Percentiles rank a stretch among this genome's conserved stretches.
Conservation (phyloP, 2,888 invertebrate species). For the Caenorhabditis virilis region DNA sequence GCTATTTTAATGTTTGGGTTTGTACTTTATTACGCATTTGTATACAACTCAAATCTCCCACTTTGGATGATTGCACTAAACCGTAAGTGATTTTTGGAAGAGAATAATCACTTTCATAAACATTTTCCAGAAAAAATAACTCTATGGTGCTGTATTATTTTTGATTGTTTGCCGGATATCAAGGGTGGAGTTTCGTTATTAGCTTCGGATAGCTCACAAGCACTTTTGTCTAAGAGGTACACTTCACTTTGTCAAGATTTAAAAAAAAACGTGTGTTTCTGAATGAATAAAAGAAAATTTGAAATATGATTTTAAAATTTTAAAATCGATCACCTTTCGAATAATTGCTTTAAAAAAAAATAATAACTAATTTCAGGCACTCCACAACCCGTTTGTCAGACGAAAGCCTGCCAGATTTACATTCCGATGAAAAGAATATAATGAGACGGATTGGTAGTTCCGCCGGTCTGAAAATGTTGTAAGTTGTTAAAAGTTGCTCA, state of each 20-base stretch:
- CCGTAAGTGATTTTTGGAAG: slow-evolving; percentile 34
- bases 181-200: slow-evolving; percentile 46
- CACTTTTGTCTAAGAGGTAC: slow-evolving; percentile 48
- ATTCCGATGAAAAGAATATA: slow-evolving; percentile 67
- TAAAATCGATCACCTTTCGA: no score
- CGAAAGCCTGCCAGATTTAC: slow-evolving; percentile 63
- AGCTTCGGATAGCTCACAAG: slow-evolving; percentile 61
- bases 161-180: slow-evolving; percentile 65
- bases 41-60: slow-evolving; percentile 53
- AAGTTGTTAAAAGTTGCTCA: slow-evolving; percentile 12
- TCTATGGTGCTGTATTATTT: slow-evolving; percentile 54
- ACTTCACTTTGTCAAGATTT: no score
- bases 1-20: slow-evolving; percentile 60
- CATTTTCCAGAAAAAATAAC: slow-evolving; percentile 56
- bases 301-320: no score
- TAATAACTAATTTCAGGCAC: slow-evolving; percentile 12
- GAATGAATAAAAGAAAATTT: no score
- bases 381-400: slow-evolving; percentile 52
- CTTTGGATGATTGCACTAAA: slow-evolving; percentile 46
- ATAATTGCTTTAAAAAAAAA: no score
- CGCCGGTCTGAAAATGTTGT: slow-evolving; percentile 59
- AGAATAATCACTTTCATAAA: slow-evolving; percentile 9
- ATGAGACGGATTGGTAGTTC: slow-evolving; percentile 59
- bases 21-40: slow-evolving; percentile 61
- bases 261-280: no score